Evolutionary conservation across 2,113 vertebrate genomes (phyloP).

Genomic region (Bostrychus sinensis): DNA sequence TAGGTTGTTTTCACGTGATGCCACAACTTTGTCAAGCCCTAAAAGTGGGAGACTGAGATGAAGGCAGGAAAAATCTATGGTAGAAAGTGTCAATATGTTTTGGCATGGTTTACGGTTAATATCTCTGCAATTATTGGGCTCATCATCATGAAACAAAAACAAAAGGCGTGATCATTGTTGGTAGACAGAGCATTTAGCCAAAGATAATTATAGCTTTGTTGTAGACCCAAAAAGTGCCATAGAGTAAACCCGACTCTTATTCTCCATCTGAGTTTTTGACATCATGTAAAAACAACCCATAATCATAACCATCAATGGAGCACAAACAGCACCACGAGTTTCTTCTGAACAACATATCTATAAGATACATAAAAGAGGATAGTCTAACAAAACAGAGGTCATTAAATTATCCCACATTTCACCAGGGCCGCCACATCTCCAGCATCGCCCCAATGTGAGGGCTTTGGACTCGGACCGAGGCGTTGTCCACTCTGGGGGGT

Average conservation of each 20-base stretch:
- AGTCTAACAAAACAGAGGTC: constrained; percentile 72
- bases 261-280: neutral
- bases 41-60: no score
- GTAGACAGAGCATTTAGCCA: no score
- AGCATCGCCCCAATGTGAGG: constrained; percentile 76
- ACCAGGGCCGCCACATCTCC: constrained; percentile 93
- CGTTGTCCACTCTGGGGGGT: constrained; percentile 45
- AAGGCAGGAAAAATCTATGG: no score
- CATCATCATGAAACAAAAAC: no score
- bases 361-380: constrained; percentile 89
- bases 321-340: constrained; percentile 79
- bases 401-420: constrained; percentile 56
- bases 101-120: no score
- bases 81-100: no score
- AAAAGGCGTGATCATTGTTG: no score
- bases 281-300: constrained; percentile 30
- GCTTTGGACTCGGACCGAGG: constrained; percentile 48
- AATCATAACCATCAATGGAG: constrained; percentile 76
- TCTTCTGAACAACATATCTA: constrained; percentile 91
- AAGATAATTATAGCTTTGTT: no score
- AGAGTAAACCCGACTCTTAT: no score
- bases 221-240: no score
- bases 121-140: no score
- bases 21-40: no score
- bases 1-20: neutral